Conservation (phyloP, 2,113 vertebrate genomes). For the Lethenteron reissneri region DNA sequence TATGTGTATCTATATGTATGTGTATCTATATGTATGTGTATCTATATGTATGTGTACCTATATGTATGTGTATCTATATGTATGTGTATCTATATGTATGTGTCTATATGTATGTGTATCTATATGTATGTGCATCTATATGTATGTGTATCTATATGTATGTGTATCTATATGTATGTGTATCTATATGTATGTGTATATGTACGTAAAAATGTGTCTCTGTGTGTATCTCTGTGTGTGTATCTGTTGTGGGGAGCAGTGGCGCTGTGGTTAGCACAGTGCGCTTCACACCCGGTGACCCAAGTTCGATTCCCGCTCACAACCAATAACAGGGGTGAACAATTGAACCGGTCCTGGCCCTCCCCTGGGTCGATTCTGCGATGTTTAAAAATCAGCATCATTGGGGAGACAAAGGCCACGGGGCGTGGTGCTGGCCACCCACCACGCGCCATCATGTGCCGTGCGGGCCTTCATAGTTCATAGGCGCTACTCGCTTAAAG, state of each 20-base stretch:
- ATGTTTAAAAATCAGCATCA: too few species aligned
- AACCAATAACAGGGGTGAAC: too few species aligned
- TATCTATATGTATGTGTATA: not conserved
- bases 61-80: not conserved
- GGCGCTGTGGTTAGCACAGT: too few species aligned
- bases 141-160: not conserved
- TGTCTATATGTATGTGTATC: not conserved
- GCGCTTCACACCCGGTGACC: too few species aligned
- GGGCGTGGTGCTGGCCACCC: too few species aligned
- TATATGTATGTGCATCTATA: not conserved
- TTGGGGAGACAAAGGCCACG: too few species aligned
- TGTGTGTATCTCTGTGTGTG: not conserved
- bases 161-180: not conserved
- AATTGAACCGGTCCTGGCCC: too few species aligned
- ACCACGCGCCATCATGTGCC: too few species aligned
- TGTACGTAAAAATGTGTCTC: not conserved
- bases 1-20: not conserved
- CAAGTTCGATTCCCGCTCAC: too few species aligned
- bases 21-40: not conserved
- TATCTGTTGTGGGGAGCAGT: not conserved
- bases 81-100: not conserved
- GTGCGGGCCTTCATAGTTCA: too few species aligned
- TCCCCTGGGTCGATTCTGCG: too few species aligned
- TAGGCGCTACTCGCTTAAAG: too few species aligned
- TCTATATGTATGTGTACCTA: not conserved